Evolutionary conservation across 2,888 invertebrate genomes (phyloP).

Genomic region (Xanthostigma xanthostigma): DNA sequence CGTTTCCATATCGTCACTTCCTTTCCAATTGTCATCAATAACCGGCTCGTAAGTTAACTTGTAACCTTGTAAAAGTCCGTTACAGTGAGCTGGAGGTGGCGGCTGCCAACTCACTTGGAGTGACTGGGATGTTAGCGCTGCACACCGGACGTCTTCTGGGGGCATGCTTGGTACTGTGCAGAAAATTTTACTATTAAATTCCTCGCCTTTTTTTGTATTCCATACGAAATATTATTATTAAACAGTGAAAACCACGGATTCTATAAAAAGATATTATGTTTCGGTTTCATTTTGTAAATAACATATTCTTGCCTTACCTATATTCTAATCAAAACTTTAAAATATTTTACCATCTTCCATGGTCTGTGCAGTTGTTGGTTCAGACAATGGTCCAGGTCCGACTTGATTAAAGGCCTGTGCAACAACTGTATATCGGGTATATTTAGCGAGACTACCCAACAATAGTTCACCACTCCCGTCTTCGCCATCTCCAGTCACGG

Average conservation of each 20-base stretch:
- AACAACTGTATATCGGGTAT: constrained; percentile 50
- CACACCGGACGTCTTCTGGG: constrained; percentile 64
- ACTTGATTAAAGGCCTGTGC: constrained; percentile 63
- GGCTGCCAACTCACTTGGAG: constrained; percentile 70
- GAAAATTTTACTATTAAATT: background rate
- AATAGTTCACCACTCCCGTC: constrained; percentile 49
- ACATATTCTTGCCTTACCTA: too few relatives aligned
- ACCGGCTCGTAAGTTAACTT: constrained; percentile 53
- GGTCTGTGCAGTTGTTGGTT: constrained; percentile 50
- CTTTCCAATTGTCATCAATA: constrained; percentile 37
- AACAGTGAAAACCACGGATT: too few relatives aligned
- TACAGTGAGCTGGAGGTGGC: constrained; percentile 53
- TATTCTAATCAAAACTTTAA: too few relatives aligned
- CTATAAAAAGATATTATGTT: too few relatives aligned
- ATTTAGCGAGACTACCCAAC: constrained; percentile 46
- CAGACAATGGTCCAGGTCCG: constrained; percentile 55
- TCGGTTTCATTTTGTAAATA: too few relatives aligned
- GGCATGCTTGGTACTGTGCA: constrained; percentile 56
- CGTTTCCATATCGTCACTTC: constrained; percentile 39
- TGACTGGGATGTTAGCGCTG: constrained; percentile 57
- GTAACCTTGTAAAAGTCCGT: constrained; percentile 64
- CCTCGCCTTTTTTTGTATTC: too few relatives aligned
- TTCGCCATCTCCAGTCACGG: constrained; percentile 51
- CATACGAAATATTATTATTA: too few relatives aligned
- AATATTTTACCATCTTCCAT: constrained; percentile 50